Evolutionary conservation across 1,140 invertebrate genomes (phyloP), one percentile per base, ranked within the genome.

Genomic region (Pollicipes pollicipes): DNA sequence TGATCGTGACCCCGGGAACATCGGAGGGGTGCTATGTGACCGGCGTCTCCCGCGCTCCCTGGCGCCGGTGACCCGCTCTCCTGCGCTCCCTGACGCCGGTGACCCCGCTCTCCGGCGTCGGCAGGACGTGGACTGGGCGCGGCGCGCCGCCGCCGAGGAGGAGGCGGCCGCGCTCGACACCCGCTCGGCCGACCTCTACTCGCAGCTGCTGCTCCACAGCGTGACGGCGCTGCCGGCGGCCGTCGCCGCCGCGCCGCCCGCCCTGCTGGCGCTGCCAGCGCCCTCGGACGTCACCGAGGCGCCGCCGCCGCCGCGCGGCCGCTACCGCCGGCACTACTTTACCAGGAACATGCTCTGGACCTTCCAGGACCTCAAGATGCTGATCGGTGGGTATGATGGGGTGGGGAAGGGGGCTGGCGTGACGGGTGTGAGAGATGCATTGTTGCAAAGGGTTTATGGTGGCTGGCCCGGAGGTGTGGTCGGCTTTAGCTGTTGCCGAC

Each of bases 291-390:
- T 66, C 82, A 82, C 75, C 74, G 30, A 73, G 73, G 6, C 30
- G 21, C 37, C 45, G 64, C 27, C n/a, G 64, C 64, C 64, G 10
- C 64, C n/a, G 64, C 28, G 27, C 27, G 64, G 27, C 16, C n/a
- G 28, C 3, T 66, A 66, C 27, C 64, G 64, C 3, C 64, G 64
- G 27, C 64, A 29, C 27, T 21, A 28, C 64, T 86, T 85, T 76
- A 81, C 84, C 0, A 82, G 91, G 70, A 94, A 94, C 76, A 88
- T 95, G 6, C 83, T 93, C 0, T 96, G 94, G 93, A 95, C 88
- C 2, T 96, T 97, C 82, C 92, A 96, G 80, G 91, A 96, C 77
- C 90, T 96, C 71, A 88, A 90, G 76, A 95, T 96, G 93, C 79
- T 96, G 1, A 90, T 97, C 71, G 64, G 64, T 66, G 28, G 28